Conservation (phyloP, 2,113 vertebrate species). For the Murina feae region DNA sequence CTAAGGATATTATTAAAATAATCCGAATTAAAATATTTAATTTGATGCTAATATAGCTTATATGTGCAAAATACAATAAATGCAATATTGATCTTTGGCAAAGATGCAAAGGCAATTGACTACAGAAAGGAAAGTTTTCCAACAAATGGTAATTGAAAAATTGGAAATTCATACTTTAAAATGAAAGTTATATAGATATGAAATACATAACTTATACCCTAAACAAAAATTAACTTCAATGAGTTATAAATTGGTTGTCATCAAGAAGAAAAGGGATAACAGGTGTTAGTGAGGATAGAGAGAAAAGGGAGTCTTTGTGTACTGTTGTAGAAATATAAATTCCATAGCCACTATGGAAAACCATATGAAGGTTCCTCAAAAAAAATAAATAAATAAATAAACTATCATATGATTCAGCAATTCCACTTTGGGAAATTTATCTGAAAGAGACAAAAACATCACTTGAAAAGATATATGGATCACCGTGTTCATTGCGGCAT, state of each 20-base stretch:
- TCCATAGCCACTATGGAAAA: background rate
- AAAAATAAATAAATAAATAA: background rate
- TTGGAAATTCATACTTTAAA: background rate
- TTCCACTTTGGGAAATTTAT: background rate
- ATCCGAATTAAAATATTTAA: background rate
- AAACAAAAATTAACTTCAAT: too few relatives aligned
- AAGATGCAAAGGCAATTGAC: background rate
- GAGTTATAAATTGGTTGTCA: background rate
- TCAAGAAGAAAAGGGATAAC: background rate
- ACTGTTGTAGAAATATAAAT: background rate
- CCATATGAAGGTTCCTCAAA: background rate
- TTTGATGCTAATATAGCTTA: background rate
- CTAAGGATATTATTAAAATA: background rate
- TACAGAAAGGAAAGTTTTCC: background rate
- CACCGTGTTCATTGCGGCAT: background rate
- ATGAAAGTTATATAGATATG: background rate
- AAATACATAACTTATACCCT: background rate
- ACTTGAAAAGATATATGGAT: background rate
- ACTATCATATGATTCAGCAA: background rate
- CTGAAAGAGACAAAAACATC: background rate
- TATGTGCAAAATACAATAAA: background rate
- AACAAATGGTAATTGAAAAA: background rate
- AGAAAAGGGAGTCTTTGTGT: background rate
- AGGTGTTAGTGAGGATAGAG: background rate
- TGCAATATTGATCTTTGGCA: background rate